Conservation (phyloP, 2,797 vertebrate genomes). For the Chloroceryle amazona region DNA sequence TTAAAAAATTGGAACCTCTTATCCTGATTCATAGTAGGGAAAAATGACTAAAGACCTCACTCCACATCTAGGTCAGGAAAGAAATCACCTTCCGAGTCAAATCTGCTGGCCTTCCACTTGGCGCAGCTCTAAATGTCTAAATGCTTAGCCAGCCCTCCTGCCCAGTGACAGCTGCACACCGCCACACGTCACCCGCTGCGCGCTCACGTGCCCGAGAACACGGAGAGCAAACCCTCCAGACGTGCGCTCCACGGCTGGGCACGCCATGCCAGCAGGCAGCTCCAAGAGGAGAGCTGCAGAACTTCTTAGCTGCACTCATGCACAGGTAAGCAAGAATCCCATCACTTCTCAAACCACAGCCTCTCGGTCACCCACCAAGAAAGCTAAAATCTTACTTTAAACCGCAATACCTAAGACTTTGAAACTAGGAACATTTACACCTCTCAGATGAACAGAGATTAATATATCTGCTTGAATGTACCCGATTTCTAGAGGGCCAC, state of each 20-base stretch:
- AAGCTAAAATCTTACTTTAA: not conserved
- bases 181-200: accelerated
- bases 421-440: not conserved
- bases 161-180: not conserved
- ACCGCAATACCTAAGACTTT: not conserved
- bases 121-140: not conserved
- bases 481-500: not conserved
- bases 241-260: accelerated
- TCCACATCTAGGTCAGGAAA: not conserved
- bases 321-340: not conserved
- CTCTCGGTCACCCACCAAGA: not conserved
- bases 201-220: accelerated
- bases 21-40: not conserved
- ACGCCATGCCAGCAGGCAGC: not conserved
- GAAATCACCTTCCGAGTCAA: accelerated
- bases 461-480: accelerated
- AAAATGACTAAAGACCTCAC: not conserved
- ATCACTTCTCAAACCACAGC: accelerated
- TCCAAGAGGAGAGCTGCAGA: accelerated
- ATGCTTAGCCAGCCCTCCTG: not conserved
- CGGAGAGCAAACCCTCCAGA: accelerated
- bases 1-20: no score
- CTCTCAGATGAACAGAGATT: not conserved
- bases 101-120: not conserved
- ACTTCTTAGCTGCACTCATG: not conserved